Conservation (phyloP, 1,140 invertebrate genomes). For the Bombus turneri region DNA sequence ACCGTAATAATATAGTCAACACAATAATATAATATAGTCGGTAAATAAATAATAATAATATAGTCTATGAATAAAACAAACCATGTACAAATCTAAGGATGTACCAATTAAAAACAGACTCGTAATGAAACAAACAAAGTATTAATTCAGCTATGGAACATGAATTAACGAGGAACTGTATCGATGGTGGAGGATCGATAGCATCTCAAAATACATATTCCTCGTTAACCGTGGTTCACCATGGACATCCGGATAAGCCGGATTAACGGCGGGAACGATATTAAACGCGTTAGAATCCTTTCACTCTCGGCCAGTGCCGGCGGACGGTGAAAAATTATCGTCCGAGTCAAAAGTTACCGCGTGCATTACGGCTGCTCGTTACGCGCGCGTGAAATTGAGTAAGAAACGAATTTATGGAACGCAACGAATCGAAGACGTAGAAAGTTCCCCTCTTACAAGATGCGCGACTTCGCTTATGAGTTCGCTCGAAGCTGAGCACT, state of each 20-base stretch:
- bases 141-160: neutral
- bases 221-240: constrained; percentile 5
- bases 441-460: constrained; percentile 12
- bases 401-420: constrained; percentile 47
- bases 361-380: constrained; percentile 37
- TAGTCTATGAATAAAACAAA: neutral
- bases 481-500: neutral
- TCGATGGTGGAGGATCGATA: neutral
- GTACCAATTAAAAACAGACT: neutral
- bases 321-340: constrained; percentile 27
- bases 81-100: too few species aligned
- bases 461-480: constrained; percentile 1
- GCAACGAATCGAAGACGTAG: constrained; percentile 43
- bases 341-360: constrained; percentile 36
- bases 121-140: too few species aligned
- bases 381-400: constrained; percentile 45
- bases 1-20: too few species aligned
- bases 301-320: constrained; percentile 9
- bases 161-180: neutral
- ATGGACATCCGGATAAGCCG: neutral
- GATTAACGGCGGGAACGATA: neutral
- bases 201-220: neutral
- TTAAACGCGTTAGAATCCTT: constrained; percentile 42
- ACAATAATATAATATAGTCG: too few species aligned
- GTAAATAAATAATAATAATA: neutral